A percentile compares a stretch with the other conserved stretches of the same genome.
These are phyloP conservation scores for Linurgus olivaceus DNA, from an alignment of 2,797 vertebrate genomes.

Conservation along the genomic window DNA sequence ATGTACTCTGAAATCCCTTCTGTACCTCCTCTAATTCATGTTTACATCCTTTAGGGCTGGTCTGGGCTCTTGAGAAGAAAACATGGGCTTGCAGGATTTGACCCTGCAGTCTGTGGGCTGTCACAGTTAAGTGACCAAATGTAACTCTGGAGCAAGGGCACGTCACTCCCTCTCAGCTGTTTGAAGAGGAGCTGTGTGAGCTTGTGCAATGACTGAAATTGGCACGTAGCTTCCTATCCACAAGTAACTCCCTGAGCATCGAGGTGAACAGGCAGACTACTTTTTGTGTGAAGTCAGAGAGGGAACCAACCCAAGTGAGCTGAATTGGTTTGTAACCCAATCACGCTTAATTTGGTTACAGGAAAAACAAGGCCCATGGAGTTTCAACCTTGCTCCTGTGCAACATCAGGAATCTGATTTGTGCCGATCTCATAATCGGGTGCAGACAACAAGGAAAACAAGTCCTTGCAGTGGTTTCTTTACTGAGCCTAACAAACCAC, in stretches of 20 bases:
- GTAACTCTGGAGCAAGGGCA: not conserved
- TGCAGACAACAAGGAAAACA: conserved; percentile 74
- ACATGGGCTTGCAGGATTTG: not conserved
- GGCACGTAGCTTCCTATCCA: not conserved
- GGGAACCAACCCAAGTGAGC: not conserved
- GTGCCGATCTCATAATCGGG: conserved; percentile 69
- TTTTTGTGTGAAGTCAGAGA: not conserved
- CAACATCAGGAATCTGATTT: conserved; percentile 69
- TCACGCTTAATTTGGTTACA: conserved; percentile 43
- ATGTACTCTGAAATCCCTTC: not conserved
- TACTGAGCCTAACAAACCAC: conserved; percentile 75
- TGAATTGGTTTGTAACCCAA: conserved; percentile 51
- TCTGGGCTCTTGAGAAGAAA: not conserved
- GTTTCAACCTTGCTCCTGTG: conserved; percentile 52
- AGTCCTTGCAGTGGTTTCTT: conserved; percentile 74
- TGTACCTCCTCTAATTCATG: not conserved
- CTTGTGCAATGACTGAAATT: not conserved
- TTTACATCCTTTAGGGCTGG: not conserved
- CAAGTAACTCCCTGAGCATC: not conserved
- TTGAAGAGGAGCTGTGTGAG: not conserved
- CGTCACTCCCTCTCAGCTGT: not conserved
- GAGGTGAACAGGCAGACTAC: not conserved
- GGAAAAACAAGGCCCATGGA: conserved; percentile 43
- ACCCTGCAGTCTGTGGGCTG: not conserved
- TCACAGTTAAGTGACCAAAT: not conserved